Evolutionary conservation across 2,113 vertebrate species (phyloP).

Genomic region (Corythaeola cristata): DNA sequence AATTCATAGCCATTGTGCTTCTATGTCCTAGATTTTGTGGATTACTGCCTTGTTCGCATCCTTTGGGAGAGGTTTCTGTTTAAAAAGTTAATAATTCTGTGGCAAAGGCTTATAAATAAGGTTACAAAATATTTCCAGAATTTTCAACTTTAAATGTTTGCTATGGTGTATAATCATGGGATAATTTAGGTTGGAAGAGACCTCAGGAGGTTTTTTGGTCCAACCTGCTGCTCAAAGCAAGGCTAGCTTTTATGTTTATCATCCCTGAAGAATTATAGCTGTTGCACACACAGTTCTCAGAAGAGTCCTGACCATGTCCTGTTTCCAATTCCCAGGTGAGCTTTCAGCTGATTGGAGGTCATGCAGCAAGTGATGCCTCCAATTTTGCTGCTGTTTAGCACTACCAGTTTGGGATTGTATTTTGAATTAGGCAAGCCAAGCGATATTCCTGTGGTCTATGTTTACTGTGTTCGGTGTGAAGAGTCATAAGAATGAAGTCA

Average conservation of each 20-base stretch:
- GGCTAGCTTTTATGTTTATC: neutral
- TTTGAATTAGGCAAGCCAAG: neutral
- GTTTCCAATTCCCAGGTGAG: neutral
- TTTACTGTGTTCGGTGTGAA: neutral
- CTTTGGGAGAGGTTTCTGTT: constrained; percentile 18
- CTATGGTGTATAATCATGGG: neutral
- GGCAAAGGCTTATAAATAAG: constrained; percentile 15
- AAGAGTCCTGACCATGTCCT: neutral
- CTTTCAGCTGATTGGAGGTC: neutral
- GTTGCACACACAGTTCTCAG: neutral
- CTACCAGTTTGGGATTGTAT: neutral
- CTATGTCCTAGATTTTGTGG: constrained; percentile 25
- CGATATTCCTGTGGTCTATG: neutral
- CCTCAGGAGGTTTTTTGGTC: neutral
- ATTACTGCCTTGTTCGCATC: neutral
- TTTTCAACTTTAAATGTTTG: neutral
- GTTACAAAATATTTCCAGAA: neutral
- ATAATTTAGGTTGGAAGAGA: neutral
- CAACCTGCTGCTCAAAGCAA: neutral
- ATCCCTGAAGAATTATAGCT: neutral
- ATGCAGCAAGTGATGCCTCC: neutral
- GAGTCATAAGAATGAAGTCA: neutral
- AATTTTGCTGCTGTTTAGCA: neutral
- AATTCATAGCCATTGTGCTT: neutral
- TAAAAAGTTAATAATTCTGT: constrained; percentile 28